These are phyloP conservation scores for Orius laevigatus DNA, from an alignment of 1,140 invertebrate species.

Conservation along the genomic window DNA sequence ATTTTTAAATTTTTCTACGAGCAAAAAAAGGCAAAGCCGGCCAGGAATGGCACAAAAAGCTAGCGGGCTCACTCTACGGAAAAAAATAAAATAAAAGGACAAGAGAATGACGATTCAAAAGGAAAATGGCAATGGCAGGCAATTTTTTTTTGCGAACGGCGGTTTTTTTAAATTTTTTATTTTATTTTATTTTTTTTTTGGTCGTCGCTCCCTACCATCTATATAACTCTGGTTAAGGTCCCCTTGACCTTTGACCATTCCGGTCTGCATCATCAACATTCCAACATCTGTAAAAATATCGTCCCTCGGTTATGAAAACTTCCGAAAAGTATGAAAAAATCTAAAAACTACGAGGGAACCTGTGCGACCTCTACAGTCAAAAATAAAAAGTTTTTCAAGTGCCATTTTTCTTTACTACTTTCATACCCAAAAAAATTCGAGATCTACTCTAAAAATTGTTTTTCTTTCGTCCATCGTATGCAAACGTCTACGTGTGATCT, in stretches of 20 bases:
- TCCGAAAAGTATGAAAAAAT: no score
- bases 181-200: background rate
- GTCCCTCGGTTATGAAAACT: no score
- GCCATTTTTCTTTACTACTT: no score
- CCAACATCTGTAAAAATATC: slow-evolving; percentile 72
- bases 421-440: no score
- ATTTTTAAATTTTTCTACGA: slow-evolving; percentile 2
- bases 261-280: slow-evolving; percentile 87
- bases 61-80: slow-evolving; percentile 15
- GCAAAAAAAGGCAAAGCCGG: slow-evolving; percentile 14
- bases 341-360: no score
- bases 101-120: slow-evolving; percentile 5
- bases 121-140: slow-evolving; percentile 13
- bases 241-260: slow-evolving; percentile 68
- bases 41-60: slow-evolving; percentile 8
- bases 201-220: slow-evolving; percentile 26
- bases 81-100: background rate
- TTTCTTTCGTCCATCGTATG: no score
- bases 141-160: slow-evolving; percentile 9
- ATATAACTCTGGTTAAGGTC: slow-evolving; percentile 20
- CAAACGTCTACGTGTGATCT: no score
- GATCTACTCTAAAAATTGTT: no score
- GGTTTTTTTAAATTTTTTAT: slow-evolving; percentile 7
- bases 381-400: no score
- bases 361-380: no score